These are phyloP conservation scores for Platichthys stellatus DNA, from an alignment of 2,113 vertebrate genomes.

Conservation along the genomic window DNA sequence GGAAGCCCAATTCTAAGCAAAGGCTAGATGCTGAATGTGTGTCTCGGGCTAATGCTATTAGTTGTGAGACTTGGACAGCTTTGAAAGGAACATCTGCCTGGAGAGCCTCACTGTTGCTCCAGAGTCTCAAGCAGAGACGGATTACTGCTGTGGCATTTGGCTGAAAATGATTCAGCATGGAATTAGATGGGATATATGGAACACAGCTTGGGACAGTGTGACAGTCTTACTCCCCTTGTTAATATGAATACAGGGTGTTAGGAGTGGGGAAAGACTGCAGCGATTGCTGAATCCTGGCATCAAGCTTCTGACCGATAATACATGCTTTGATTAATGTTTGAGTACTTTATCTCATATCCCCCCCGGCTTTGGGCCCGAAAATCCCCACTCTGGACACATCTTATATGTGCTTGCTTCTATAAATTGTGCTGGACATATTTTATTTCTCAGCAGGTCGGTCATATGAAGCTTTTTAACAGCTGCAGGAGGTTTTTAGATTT, in stretches of 20 bases:
- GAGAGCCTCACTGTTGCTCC: constrained; percentile 62
- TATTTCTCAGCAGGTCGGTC: constrained; percentile 15
- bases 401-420: constrained; percentile 25
- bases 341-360: constrained; percentile 49
- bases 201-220: constrained; percentile 54
- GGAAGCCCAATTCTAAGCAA: constrained; percentile 51
- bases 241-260: constrained; percentile 47
- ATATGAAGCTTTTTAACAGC: constrained; percentile 11
- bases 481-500: constrained; percentile 19
- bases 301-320: constrained; percentile 46
- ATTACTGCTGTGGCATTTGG: constrained; percentile 70
- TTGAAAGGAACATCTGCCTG: constrained; percentile 76
- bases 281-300: constrained; percentile 47
- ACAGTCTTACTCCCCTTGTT: constrained; percentile 40
- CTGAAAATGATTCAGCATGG: constrained; percentile 73
- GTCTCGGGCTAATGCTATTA: constrained; percentile 69
- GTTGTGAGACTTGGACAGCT: constrained; percentile 59
- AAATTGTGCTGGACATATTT: constrained; percentile 13
- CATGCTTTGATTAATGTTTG: constrained; percentile 60
- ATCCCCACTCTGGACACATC: constrained; percentile 2
- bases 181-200: constrained; percentile 68
- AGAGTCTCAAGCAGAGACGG: constrained; percentile 64
- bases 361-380: constrained; percentile 20
- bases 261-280: constrained; percentile 32
- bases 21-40: constrained; percentile 52